These are phyloP conservation scores for Brachionus rubens DNA, from an alignment of 1,140 invertebrate species.

Conservation along the genomic window DNA sequence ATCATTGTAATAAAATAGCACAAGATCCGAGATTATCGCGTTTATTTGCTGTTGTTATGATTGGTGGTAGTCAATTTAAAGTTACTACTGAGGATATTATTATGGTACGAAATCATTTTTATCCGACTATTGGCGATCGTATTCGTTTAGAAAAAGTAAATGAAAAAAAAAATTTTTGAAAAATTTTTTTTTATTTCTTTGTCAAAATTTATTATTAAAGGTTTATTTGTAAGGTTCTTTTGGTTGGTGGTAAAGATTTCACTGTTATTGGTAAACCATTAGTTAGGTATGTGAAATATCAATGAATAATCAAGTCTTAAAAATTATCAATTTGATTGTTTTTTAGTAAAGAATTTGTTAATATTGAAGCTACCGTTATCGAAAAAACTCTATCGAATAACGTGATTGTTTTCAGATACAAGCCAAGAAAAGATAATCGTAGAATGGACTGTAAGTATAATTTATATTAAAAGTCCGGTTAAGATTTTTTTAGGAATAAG, in stretches of 20 bases:
- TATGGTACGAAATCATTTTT: conserved; percentile 76
- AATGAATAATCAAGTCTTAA: not conserved
- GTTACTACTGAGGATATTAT: conserved; percentile 81
- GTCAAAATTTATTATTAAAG: conserved; percentile 46
- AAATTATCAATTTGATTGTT: not conserved
- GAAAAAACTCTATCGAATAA: conserved; percentile 46
- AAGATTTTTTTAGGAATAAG: no score
- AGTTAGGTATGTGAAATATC: conserved; percentile 63
- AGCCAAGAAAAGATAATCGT: conserved; percentile 41
- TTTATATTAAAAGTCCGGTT: no score
- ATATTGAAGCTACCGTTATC: conserved; percentile 41
- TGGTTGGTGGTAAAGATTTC: conserved; percentile 79
- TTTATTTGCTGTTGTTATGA: conserved; percentile 78
- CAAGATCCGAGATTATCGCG: conserved; percentile 55
- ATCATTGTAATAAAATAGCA: conserved; percentile 31
- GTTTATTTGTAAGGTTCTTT: conserved; percentile 64
- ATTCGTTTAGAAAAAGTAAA: conserved; percentile 78
- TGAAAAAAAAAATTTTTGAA: not conserved
- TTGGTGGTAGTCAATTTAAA: conserved; percentile 80
- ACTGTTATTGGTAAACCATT: conserved; percentile 78
- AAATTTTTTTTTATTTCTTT: conserved; percentile 2
- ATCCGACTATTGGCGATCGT: conserved; percentile 75
- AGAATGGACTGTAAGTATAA: conserved; percentile 43
- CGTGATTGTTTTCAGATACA: conserved; percentile 37
- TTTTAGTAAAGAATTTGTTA: conserved; percentile 28